phyloP scores from a whole-genome alignment of 2,888 invertebrate genomes.

The Crocallis elinguaria region DNA sequence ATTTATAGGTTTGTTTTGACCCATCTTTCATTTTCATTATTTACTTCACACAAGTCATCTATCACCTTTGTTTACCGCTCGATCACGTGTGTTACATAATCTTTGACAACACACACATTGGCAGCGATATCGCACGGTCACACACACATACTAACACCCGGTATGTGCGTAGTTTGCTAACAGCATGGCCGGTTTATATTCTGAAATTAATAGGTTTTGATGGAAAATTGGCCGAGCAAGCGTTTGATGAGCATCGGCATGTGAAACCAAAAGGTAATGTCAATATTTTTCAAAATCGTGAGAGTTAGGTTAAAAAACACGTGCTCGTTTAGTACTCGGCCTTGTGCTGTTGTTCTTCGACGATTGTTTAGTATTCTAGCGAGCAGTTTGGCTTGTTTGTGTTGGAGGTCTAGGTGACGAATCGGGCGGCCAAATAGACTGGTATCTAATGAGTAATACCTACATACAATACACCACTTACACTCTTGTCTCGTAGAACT shows the following conservation, averaged over 20 bases:
- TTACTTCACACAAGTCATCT: slow-evolving; percentile 10
- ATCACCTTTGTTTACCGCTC: not conserved
- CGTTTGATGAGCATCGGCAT: slow-evolving; percentile 8
- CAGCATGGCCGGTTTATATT: slow-evolving; percentile 21
- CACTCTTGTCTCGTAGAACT: too few species aligned
- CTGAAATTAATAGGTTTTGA: slow-evolving; percentile 17
- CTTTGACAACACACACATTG: slow-evolving; percentile 50
- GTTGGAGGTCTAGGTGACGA: not conserved
- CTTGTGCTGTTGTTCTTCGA: not conserved
- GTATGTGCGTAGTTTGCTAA: slow-evolving; percentile 62
- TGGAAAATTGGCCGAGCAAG: slow-evolving; percentile 12
- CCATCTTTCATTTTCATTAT: not conserved
- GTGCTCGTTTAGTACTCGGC: not conserved
- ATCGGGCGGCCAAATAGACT: not conserved
- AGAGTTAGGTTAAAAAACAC: slow-evolving; percentile 6
- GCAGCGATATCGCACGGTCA: slow-evolving; percentile 43
- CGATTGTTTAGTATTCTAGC: slow-evolving; percentile 1
- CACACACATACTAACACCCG: slow-evolving; percentile 16
- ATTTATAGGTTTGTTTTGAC: not conserved
- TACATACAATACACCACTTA: not conserved
- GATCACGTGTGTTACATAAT: slow-evolving; percentile 30
- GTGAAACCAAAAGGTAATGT: not conserved
- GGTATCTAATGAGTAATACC: not conserved
- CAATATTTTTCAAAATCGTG: slow-evolving; percentile 6
- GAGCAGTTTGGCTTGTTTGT: not conserved